These are phyloP conservation scores for Agrochola macilenta DNA, from an alignment of 2,888 invertebrate species.

Conservation along the genomic window DNA sequence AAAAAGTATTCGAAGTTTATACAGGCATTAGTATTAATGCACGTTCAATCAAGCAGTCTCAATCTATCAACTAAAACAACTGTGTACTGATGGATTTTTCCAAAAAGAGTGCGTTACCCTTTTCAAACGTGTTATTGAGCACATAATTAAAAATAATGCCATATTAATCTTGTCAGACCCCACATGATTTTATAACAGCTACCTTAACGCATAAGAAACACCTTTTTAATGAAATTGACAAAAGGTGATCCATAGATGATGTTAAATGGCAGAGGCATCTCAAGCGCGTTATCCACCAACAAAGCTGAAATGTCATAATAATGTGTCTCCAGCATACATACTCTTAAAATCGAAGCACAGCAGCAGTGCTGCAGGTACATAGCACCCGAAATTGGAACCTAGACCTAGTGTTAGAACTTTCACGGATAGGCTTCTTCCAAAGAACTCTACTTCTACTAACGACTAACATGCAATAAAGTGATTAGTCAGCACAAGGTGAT, in stretches of 20 bases:
- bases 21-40: not conserved
- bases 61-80: slow-evolving; percentile 17
- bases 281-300: too few species aligned
- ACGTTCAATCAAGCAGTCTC: not conserved
- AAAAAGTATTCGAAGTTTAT: not conserved
- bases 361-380: not conserved
- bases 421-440: not conserved
- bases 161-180: not conserved
- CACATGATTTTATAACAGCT: not conserved
- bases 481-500: not conserved
- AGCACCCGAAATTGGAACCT: not conserved
- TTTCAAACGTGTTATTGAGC: not conserved
- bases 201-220: too few species aligned
- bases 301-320: not conserved
- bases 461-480: not conserved
- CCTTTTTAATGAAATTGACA: not conserved
- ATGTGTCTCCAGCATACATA: not conserved
- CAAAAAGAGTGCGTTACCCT: slow-evolving; percentile 2
- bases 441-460: not conserved
- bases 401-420: not conserved
- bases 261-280: not conserved
- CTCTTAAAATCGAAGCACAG: not conserved
- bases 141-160: slow-evolving; percentile 23
- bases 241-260: not conserved
- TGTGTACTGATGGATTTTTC: not conserved